phyloP scores from a whole-genome alignment of 2,113 vertebrate species.

The Dasypus novemcinctus region DNA sequence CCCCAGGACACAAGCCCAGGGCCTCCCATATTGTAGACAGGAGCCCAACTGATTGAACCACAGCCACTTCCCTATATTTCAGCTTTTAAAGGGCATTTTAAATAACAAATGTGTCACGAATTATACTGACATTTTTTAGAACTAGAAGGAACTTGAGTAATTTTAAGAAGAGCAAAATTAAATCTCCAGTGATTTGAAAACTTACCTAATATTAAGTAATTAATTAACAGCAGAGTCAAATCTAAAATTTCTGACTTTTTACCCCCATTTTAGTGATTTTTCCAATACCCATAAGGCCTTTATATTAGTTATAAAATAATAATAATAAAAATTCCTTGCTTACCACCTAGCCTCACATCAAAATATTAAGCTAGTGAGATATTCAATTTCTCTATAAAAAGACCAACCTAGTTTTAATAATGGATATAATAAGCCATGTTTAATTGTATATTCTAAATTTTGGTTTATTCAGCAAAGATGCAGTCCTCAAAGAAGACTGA shows the following conservation, averaged over 20 bases:
- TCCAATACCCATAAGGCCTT: background rate
- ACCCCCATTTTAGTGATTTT: background rate
- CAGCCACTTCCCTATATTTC: too few relatives aligned
- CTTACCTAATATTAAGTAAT: slow-evolving; percentile 1
- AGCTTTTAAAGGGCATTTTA: background rate
- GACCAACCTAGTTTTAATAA: slow-evolving; percentile 28
- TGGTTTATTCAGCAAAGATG: slow-evolving; percentile 48
- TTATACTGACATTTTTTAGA: slow-evolving; percentile 26
- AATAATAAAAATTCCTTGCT: background rate
- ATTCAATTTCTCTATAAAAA: slow-evolving; percentile 40
- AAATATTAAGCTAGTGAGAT: slow-evolving; percentile 25
- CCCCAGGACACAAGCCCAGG: too few relatives aligned
- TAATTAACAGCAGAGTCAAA: slow-evolving; percentile 12
- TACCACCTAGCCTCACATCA: slow-evolving; percentile 43
- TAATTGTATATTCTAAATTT: slow-evolving; percentile 49
- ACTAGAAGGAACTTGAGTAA: slow-evolving; percentile 44
- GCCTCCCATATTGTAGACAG: too few relatives aligned
- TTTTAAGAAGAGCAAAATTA: slow-evolving; percentile 40
- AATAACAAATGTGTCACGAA: slow-evolving; percentile 34
- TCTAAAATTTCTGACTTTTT: background rate
- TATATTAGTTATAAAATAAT: slow-evolving; percentile 44
- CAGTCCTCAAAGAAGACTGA: slow-evolving; percentile 42
- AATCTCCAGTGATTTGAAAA: slow-evolving; percentile 26
- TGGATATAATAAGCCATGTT: slow-evolving; percentile 26
- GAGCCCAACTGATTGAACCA: too few relatives aligned